A percentile compares a stretch with the other conserved stretches of the same genome.
Conservation (phyloP, 2,888 invertebrate genomes). For the Lamproptera curius region DNA sequence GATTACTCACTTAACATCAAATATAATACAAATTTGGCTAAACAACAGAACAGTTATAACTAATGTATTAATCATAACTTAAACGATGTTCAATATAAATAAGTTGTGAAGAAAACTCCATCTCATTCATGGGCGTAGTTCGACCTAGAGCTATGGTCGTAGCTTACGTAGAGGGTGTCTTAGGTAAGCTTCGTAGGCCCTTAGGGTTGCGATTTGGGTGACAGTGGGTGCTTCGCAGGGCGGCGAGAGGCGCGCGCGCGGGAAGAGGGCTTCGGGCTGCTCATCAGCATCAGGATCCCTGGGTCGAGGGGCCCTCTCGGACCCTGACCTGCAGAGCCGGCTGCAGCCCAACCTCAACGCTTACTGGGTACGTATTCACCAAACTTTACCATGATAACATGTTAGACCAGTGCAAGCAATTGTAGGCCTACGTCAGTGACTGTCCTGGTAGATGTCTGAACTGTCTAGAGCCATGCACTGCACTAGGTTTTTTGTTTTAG, state of each 20-base stretch:
- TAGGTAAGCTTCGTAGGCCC: conserved; percentile 19
- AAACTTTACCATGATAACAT: too few relatives aligned
- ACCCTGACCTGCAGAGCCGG: conserved; percentile 63
- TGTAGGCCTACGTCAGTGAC: too few relatives aligned
- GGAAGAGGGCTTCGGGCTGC: conserved; percentile 38
- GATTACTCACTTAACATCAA: too few relatives aligned
- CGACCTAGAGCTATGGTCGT: not conserved
- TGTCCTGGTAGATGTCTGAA: too few relatives aligned
- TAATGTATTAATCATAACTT: too few relatives aligned
- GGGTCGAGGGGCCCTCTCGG: conserved; percentile 63
- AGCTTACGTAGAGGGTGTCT: not conserved
- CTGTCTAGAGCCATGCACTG: too few relatives aligned
- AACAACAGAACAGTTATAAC: too few relatives aligned
- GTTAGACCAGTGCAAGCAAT: too few relatives aligned
- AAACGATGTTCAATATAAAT: not conserved
- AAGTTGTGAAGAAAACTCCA: not conserved
- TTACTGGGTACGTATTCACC: conserved; percentile 64
- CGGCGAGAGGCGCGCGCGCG: conserved; percentile 51
- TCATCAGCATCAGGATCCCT: conserved; percentile 46
- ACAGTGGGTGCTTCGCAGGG: conserved; percentile 43
- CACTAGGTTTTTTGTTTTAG: too few relatives aligned
- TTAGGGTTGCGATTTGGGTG: conserved; percentile 32
- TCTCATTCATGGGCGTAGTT: not conserved
- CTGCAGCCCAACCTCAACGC: conserved; percentile 58
- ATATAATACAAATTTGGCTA: too few relatives aligned